A percentile compares a stretch with the other conserved stretches of the same genome.
Evolutionary conservation across 2,888 invertebrate species (phyloP).

Genomic region (Thyatira batis): DNA sequence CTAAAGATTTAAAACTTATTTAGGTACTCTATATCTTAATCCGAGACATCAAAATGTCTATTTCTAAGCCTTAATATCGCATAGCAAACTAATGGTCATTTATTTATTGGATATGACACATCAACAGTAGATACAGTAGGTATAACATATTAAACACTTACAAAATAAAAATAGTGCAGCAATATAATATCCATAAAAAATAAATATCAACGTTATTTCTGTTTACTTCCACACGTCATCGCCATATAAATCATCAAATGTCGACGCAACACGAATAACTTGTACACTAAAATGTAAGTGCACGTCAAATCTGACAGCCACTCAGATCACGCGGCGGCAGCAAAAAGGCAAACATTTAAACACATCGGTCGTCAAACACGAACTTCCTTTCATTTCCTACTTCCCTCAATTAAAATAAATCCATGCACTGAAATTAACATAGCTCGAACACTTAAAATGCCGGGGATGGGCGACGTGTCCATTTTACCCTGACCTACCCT

Average conservation of each 20-base stretch:
- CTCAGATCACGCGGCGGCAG: neutral
- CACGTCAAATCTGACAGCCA: conserved; percentile 1
- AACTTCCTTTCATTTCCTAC: conserved; percentile 49
- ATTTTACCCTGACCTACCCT: conserved; percentile 32
- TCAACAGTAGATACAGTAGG: too few relatives aligned
- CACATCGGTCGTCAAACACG: conserved; percentile 16
- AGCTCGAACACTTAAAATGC: conserved; percentile 62
- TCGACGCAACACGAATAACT: conserved; percentile 6
- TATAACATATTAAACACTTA: too few relatives aligned
- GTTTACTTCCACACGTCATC: too few relatives aligned
- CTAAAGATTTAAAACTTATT: too few relatives aligned
- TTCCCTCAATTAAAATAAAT: conserved; percentile 64
- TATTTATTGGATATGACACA: too few relatives aligned
- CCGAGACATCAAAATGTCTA: too few relatives aligned
- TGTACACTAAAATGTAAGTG: neutral
- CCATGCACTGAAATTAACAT: conserved; percentile 61
- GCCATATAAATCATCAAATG: conserved; percentile 1
- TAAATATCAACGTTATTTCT: too few relatives aligned
- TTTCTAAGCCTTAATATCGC: too few relatives aligned
- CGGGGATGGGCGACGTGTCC: conserved; percentile 28
- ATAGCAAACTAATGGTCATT: too few relatives aligned
- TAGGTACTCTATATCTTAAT: too few relatives aligned
- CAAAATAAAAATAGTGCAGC: too few relatives aligned
- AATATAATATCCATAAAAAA: too few relatives aligned
- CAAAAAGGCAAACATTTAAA: conserved; percentile 3